Percentiles rank a stretch among this genome's conserved stretches.
Conservation (phyloP, 2,113 vertebrate genomes). For the Orientallactaga bullata region DNA sequence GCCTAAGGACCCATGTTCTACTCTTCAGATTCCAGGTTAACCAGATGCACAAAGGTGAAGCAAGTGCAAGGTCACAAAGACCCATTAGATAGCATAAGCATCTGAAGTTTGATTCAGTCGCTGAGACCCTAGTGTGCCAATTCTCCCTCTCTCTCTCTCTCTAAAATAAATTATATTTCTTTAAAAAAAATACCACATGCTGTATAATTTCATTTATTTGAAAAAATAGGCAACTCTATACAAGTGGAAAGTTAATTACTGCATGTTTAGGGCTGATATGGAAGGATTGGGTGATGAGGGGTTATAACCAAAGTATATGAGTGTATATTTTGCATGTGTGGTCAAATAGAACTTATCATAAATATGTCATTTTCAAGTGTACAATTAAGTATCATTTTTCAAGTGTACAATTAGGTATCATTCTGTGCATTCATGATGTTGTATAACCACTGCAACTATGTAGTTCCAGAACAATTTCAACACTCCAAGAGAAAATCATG, state of each 20-base stretch:
- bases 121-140: too few relatives aligned
- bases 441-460: neutral
- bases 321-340: neutral
- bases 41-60: too few relatives aligned
- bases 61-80: too few relatives aligned
- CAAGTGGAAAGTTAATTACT: neutral
- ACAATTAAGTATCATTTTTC: neutral
- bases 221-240: neutral
- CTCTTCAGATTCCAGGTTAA: too few relatives aligned
- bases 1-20: too few relatives aligned
- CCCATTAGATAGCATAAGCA: too few relatives aligned
- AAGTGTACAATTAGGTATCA: too few relatives aligned
- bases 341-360: neutral
- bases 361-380: neutral
- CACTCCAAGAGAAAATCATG: neutral
- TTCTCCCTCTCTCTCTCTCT: too few relatives aligned
- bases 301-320: neutral
- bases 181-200: too few relatives aligned
- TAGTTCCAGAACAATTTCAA: slow-evolving; percentile 36
- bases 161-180: too few relatives aligned
- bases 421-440: neutral
- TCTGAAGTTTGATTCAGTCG: too few relatives aligned
- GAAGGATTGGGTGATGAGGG: neutral
- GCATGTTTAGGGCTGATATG: neutral
- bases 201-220: too few relatives aligned